Conservation (phyloP, 1,140 invertebrate genomes). For the Spodoptera frugiperda region DNA sequence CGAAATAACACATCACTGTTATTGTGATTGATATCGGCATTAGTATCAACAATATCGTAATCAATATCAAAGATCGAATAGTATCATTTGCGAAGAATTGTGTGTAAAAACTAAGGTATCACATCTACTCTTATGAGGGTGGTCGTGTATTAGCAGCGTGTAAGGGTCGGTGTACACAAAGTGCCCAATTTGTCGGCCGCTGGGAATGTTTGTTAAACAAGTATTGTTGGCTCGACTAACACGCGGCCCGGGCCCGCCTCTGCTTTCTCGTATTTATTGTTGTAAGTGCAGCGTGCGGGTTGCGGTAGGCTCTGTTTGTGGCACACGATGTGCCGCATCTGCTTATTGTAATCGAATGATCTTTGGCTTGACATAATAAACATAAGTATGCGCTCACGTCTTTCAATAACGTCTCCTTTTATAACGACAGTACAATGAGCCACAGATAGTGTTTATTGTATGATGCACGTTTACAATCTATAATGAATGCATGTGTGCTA, state of each 20-base stretch:
- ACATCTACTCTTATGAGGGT: neutral
- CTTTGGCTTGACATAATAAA: conserved; percentile 39
- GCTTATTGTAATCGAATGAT: conserved; percentile 50
- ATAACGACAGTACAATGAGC: conserved; percentile 25
- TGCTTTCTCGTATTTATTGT: conserved; percentile 60
- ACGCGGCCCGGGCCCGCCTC: conserved; percentile 36
- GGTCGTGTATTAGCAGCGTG: conserved; percentile 26
- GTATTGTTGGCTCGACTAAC: conserved; percentile 51
- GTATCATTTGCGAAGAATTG: neutral
- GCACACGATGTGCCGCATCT: conserved; percentile 57
- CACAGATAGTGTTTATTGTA: conserved; percentile 31
- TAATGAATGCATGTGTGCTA: conserved; percentile 36
- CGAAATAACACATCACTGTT: conserved; percentile 13
- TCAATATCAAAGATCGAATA: neutral
- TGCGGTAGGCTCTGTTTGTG: conserved; percentile 51
- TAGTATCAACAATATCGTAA: neutral
- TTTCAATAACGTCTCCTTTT: conserved; percentile 39
- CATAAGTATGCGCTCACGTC: conserved; percentile 4
- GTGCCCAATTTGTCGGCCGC: conserved; percentile 60
- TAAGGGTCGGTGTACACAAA: conserved; percentile 50
- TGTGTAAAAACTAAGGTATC: neutral
- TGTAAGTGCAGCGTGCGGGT: conserved; percentile 49
- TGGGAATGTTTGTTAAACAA: conserved; percentile 67
- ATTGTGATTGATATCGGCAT: neutral
- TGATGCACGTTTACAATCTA: conserved; percentile 26